These are phyloP conservation scores for Drosophila siamana DNA, from an alignment of 2,888 invertebrate genomes.

Conservation along the genomic window DNA sequence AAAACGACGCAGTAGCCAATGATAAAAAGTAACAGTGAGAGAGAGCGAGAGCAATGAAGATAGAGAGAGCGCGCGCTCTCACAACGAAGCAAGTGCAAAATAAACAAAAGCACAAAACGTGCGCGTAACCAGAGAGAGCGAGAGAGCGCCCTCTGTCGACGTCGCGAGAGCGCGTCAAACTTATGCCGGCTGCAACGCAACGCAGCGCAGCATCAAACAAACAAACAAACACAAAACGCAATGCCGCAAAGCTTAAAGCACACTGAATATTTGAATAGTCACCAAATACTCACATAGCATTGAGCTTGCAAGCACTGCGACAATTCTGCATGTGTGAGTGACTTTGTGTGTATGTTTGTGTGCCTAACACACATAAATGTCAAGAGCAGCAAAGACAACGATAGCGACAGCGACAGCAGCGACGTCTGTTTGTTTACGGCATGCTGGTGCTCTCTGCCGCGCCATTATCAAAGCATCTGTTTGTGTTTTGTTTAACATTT, in stretches of 20 bases:
- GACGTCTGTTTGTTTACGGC: conserved; percentile 49
- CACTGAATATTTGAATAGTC: conserved; percentile 49
- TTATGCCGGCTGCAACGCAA: conserved; percentile 50
- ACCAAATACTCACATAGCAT: conserved; percentile 36
- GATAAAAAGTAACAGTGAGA: conserved; percentile 56
- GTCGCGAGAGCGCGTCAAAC: conserved; percentile 10
- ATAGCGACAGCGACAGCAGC: neutral
- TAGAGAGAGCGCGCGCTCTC: conserved; percentile 17
- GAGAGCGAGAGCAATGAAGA: conserved; percentile 29
- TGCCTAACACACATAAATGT: conserved; percentile 36
- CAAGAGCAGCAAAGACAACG: conserved; percentile 27
- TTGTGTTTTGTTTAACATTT: conserved; percentile 51
- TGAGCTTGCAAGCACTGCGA: conserved; percentile 3
- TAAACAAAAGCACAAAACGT: conserved; percentile 71
- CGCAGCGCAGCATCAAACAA: conserved; percentile 35
- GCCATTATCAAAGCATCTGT: conserved; percentile 24
- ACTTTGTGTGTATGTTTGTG: neutral
- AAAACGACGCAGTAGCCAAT: conserved; percentile 54
- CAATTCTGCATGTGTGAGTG: conserved; percentile 5
- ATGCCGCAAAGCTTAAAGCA: conserved; percentile 51
- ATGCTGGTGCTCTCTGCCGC: neutral
- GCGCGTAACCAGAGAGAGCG: conserved; percentile 32
- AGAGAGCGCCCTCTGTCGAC: neutral
- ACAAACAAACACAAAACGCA: conserved; percentile 45
- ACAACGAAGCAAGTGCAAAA: conserved; percentile 56